Percentiles rank a stretch among this genome's conserved stretches.
Conservation (phyloP, 2,888 invertebrate genomes). For the Phytoseiulus persimilis region DNA sequence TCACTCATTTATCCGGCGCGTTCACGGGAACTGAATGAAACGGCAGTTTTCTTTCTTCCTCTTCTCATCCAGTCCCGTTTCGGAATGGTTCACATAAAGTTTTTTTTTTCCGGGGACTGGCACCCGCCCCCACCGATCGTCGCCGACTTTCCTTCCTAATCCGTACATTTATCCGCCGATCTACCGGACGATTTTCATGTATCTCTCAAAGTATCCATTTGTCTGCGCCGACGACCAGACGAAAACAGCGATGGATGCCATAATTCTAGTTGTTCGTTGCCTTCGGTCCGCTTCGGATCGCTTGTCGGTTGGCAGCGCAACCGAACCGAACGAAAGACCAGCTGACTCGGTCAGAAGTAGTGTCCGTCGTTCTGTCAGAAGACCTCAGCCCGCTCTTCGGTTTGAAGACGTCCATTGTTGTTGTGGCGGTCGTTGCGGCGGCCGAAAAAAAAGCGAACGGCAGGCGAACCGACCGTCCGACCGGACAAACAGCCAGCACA, state of each 20-base stretch:
- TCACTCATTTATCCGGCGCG: not conserved
- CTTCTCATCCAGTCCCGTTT: not conserved
- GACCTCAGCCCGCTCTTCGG: not conserved
- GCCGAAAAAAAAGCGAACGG: not conserved
- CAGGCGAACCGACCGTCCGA: not conserved
- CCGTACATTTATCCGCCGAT: not conserved
- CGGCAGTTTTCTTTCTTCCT: not conserved
- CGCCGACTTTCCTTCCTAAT: not conserved
- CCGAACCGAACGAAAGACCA: not conserved
- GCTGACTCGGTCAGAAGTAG: slow-evolving; percentile 5
- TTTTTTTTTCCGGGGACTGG: not conserved
- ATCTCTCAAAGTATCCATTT: not conserved
- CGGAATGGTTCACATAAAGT: not conserved
- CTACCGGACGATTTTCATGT: not conserved
- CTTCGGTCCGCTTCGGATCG: not conserved
- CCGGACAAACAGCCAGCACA: not conserved
- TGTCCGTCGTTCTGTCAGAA: not conserved
- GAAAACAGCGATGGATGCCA: not conserved
- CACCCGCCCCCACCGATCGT: not conserved
- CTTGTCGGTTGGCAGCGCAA: not conserved
- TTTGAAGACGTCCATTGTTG: not conserved
- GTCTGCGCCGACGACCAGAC: not conserved
- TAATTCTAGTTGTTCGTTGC: not conserved
- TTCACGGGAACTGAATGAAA: not conserved
- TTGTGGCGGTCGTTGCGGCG: not conserved